Evolutionary conservation across 2,113 vertebrate genomes (phyloP).

Genomic region (Genyomyrus donnyi): DNA sequence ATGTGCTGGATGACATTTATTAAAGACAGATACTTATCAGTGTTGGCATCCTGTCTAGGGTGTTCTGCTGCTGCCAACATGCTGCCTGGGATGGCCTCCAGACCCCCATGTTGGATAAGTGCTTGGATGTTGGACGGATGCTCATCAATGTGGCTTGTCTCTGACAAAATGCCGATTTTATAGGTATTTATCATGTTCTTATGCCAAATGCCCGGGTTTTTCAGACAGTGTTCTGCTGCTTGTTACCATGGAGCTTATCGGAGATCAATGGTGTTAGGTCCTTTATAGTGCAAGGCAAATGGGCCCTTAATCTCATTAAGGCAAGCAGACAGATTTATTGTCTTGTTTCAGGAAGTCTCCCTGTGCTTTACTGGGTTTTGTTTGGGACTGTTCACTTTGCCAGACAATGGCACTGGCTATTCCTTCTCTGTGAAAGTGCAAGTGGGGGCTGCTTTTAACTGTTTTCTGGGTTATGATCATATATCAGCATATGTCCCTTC

Average conservation of each 20-base stretch:
- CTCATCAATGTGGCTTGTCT: neutral
- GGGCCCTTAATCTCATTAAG: constrained; percentile 11
- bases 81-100: neutral
- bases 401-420: constrained; percentile 21
- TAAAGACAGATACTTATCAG: neutral
- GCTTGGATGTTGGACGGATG: neutral
- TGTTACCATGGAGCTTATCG: neutral
- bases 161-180: neutral
- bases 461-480: neutral
- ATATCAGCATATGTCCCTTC: neutral
- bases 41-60: neutral
- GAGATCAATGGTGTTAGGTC: neutral
- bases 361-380: constrained; percentile 17
- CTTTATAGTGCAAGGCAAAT: neutral
- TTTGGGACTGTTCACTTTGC: constrained; percentile 19
- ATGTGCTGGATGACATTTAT: neutral
- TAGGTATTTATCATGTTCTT: neutral
- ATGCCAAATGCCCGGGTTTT: neutral
- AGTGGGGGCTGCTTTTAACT: constrained; percentile 2
- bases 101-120: neutral
- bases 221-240: neutral
- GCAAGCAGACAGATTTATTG: constrained; percentile 31
- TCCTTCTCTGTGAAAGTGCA: neutral
- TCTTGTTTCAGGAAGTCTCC: constrained; percentile 34
- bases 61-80: neutral